Evolutionary conservation across 2,113 vertebrate species (phyloP).

Genomic region (Eonycteris spelaea): DNA sequence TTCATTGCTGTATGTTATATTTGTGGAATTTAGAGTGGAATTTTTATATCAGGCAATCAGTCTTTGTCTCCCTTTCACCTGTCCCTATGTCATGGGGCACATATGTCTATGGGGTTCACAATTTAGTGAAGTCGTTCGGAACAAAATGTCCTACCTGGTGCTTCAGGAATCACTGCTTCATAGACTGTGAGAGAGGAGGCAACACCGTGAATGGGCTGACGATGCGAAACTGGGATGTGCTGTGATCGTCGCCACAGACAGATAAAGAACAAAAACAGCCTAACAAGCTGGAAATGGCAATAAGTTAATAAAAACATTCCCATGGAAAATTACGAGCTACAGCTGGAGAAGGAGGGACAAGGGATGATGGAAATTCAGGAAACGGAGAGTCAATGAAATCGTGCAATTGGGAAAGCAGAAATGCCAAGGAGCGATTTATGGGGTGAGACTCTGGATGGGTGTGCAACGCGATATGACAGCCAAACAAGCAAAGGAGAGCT

Average conservation of each 20-base stretch:
- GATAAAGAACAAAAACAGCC: not conserved
- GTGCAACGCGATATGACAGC: not conserved
- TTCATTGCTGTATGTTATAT: not conserved
- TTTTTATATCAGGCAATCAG: not conserved
- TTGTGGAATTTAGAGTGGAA: not conserved
- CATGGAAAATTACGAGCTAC: slow-evolving; percentile 24
- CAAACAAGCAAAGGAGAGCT: not conserved
- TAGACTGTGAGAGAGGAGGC: not conserved
- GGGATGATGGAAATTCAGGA: slow-evolving; percentile 13
- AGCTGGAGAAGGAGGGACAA: not conserved
- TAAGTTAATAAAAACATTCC: not conserved
- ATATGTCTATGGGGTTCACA: accelerated
- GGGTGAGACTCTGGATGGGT: not conserved
- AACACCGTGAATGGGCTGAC: not conserved
- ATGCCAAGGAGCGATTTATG: slow-evolving; percentile 23
- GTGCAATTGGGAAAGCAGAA: not conserved
- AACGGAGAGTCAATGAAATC: slow-evolving; percentile 5
- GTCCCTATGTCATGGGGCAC: not conserved
- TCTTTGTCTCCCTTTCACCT: not conserved
- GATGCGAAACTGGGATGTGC: not conserved
- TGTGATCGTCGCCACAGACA: not conserved
- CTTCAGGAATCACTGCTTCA: not conserved
- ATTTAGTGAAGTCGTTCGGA: not conserved
- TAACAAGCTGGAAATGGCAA: not conserved
- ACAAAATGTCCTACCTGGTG: not conserved